These are phyloP conservation scores for Parnassius orleans DNA, from an alignment of 2,888 invertebrate species.

Conservation along the genomic window DNA sequence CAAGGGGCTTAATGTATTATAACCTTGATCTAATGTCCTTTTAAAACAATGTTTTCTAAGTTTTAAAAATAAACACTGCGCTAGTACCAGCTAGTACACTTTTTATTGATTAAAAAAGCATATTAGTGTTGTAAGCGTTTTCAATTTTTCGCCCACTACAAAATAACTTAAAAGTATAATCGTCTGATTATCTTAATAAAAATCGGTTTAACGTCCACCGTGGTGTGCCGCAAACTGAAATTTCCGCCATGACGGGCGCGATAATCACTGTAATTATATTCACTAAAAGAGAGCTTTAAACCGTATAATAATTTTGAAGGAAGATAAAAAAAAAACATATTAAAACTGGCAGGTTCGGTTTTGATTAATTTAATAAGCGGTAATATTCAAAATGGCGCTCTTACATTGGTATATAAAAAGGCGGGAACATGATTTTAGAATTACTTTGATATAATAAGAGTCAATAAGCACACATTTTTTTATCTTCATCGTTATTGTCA, in stretches of 20 bases:
- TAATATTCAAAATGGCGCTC: slow-evolving; percentile 7
- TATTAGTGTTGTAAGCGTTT: slow-evolving; percentile 3
- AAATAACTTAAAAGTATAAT: slow-evolving; percentile 18
- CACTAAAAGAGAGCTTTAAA: slow-evolving; percentile 20
- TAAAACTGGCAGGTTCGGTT: slow-evolving; percentile 7
- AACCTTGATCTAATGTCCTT: too few relatives aligned
- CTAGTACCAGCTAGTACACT: neutral
- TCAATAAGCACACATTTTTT: too few relatives aligned
- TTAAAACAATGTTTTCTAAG: too few relatives aligned
- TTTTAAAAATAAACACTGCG: neutral
- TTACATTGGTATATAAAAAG: neutral
- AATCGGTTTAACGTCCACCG: slow-evolving; percentile 23
- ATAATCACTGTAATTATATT: slow-evolving; percentile 24
- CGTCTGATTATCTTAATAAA: slow-evolving; percentile 26
- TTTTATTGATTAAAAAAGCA: neutral
- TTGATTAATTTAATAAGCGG: slow-evolving; percentile 12
- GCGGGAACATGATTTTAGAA: neutral
- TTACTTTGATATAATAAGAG: too few relatives aligned
- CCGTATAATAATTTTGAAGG: slow-evolving; percentile 18
- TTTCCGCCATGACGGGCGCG: slow-evolving; percentile 11
- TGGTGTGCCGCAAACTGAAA: slow-evolving; percentile 16
- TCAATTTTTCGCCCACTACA: slow-evolving; percentile 15
- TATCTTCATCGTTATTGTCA: too few relatives aligned
- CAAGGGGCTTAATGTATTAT: too few relatives aligned
- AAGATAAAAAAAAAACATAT: slow-evolving; percentile 16